Evolutionary conservation across 1,140 invertebrate genomes (phyloP).

Genomic region (Drosophila baimaii): DNA sequence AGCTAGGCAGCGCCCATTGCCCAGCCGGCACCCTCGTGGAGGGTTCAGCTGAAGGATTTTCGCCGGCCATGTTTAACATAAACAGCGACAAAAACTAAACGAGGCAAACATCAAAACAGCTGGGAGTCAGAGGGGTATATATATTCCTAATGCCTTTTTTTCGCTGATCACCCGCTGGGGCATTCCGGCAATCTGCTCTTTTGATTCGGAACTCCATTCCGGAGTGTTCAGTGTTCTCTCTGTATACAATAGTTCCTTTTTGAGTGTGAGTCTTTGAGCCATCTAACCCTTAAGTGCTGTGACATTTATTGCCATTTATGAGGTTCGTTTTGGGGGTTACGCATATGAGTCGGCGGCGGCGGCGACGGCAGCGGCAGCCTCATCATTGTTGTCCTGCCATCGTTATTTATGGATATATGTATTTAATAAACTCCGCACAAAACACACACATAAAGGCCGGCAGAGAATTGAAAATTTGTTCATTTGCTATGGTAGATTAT

Average conservation of each 20-base stretch:
- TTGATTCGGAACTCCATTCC: constrained; percentile 29
- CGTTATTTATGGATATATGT: constrained; percentile 74
- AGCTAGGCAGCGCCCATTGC: too few species aligned
- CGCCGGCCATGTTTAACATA: too few species aligned
- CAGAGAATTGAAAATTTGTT: constrained; percentile 45
- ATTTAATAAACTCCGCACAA: constrained; percentile 63
- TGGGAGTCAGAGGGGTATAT: constrained; percentile 37
- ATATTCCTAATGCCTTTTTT: constrained; percentile 67
- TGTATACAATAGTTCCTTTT: constrained; percentile 17
- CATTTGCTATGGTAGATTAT: constrained; percentile 67
- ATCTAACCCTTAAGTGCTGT: constrained; percentile 76
- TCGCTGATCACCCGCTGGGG: constrained; percentile 61
- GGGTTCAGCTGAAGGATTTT: too few species aligned
- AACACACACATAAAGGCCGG: background rate
- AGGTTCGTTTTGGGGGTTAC: constrained; percentile 73
- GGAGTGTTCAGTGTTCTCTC: background rate
- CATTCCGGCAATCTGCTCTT: constrained; percentile 62
- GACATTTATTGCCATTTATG: constrained; percentile 80
- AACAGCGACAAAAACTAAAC: constrained; percentile 60
- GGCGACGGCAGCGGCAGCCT: too few species aligned
- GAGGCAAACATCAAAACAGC: constrained; percentile 34
- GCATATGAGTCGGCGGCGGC: constrained; percentile 62
- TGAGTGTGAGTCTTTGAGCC: background rate
- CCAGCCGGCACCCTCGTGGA: too few species aligned
- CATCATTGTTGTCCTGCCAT: constrained; percentile 38